Percentiles rank a stretch among this genome's conserved stretches.
These are phyloP conservation scores for Troides helena DNA, from an alignment of 2,888 invertebrate species.

Conservation along the genomic window DNA sequence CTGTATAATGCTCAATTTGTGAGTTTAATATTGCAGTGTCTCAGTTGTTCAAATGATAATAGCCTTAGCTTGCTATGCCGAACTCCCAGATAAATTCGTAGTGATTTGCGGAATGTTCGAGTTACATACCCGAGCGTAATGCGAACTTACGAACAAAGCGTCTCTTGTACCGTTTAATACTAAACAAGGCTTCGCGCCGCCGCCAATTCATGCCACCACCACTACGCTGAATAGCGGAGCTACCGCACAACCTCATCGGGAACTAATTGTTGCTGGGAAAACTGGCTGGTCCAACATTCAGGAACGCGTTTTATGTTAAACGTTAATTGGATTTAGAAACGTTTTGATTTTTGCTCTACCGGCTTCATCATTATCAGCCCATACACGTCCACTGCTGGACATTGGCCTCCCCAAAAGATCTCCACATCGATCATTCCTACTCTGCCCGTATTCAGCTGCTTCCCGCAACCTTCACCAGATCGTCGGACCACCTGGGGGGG, in stretches of 20 bases:
- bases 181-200: slow-evolving; percentile 34
- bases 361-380: too few relatives aligned
- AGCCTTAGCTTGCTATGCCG: slow-evolving; percentile 4
- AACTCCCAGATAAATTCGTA: slow-evolving; percentile 43
- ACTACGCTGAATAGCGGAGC: slow-evolving; percentile 32
- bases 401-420: too few relatives aligned
- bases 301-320: slow-evolving; percentile 30
- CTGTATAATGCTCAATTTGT: slow-evolving; percentile 15
- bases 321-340: slow-evolving; percentile 31
- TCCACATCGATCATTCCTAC: too few relatives aligned
- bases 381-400: too few relatives aligned
- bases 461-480: too few relatives aligned
- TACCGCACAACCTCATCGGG: slow-evolving; percentile 28
- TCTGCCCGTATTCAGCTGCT: too few relatives aligned
- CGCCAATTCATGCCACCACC: slow-evolving; percentile 38
- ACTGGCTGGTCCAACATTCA: slow-evolving; percentile 28
- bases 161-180: slow-evolving; percentile 47
- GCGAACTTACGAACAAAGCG: slow-evolving; percentile 56
- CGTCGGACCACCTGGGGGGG: too few relatives aligned
- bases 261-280: slow-evolving; percentile 35
- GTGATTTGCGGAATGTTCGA: slow-evolving; percentile 50
- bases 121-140: slow-evolving; percentile 52
- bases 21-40: not conserved
- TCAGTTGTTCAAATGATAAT: slow-evolving; percentile 19
- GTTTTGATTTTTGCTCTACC: slow-evolving; percentile 1